Conservation (phyloP, 2,888 invertebrate genomes). For the Pyrgus malvae region DNA sequence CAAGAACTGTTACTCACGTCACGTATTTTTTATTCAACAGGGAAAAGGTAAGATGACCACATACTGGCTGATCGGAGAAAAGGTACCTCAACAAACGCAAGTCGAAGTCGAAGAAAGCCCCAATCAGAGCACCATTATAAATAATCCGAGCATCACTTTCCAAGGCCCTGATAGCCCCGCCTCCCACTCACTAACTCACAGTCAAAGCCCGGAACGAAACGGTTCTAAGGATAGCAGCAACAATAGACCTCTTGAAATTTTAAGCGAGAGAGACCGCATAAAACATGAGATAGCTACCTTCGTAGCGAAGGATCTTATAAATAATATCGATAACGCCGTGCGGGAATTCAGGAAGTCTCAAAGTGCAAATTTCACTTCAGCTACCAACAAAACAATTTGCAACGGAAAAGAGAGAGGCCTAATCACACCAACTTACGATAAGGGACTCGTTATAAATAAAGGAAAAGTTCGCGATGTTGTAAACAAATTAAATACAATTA, state of each 20-base stretch:
- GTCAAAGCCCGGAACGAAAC: constrained; percentile 62
- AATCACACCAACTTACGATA: constrained; percentile 71
- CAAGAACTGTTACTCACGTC: no score
- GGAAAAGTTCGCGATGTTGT: constrained; percentile 76
- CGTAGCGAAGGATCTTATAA: constrained; percentile 72
- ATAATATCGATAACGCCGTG: constrained; percentile 70
- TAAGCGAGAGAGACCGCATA: constrained; percentile 66
- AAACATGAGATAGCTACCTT: constrained; percentile 75
- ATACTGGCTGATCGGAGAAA: constrained; percentile 92
- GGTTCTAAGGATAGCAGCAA: constrained; percentile 51
- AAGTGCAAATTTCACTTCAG: constrained; percentile 56
- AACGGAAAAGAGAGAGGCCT: constrained; percentile 62
- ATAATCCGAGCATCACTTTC: constrained; percentile 72
- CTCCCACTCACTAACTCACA: constrained; percentile 65
- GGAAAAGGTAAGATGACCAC: constrained; percentile 95
- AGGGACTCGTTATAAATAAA: constrained; percentile 71
- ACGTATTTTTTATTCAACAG: constrained; percentile 61
- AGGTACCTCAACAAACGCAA: constrained; percentile 38
- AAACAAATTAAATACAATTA: constrained; percentile 64
- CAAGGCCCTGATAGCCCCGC: constrained; percentile 77
- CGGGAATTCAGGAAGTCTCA: constrained; percentile 69
- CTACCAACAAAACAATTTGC: constrained; percentile 39
- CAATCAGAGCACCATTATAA: constrained; percentile 44
- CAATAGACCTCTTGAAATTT: constrained; percentile 53
- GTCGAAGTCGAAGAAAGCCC: constrained; percentile 45